Conservation (phyloP, 2,113 vertebrate species). For the Zapus hudsonius region DNA sequence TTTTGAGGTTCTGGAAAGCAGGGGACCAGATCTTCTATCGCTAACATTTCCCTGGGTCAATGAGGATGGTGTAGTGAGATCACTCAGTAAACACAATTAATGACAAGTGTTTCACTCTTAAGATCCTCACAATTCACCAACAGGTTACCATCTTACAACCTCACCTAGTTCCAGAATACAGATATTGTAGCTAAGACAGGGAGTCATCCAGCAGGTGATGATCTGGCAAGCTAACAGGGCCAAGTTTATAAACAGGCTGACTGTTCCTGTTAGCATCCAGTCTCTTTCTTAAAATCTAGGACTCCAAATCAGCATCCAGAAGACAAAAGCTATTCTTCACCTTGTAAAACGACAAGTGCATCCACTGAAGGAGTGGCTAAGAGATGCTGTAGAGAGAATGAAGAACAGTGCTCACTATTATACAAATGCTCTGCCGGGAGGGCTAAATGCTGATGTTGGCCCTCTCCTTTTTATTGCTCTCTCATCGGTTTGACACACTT, state of each 20-base stretch:
- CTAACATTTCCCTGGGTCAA: background rate
- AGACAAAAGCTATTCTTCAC: background rate
- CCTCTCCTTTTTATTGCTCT: background rate
- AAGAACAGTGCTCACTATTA: background rate
- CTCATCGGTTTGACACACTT: conserved; percentile 25
- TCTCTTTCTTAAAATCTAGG: conserved; percentile 33
- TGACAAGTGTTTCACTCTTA: conserved; percentile 29
- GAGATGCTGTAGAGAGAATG: background rate
- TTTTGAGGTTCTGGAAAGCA: background rate
- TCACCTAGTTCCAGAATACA: conserved; percentile 50
- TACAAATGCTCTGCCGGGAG: background rate
- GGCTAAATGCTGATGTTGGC: background rate
- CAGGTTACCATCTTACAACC: conserved; percentile 25
- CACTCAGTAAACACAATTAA: background rate
- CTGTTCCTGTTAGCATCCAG: background rate
- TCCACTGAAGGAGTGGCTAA: conserved; percentile 32
- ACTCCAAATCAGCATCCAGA: conserved; percentile 27
- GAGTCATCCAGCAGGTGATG: background rate
- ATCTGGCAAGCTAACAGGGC: background rate
- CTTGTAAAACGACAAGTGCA: conserved; percentile 20
- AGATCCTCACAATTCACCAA: conserved; percentile 36
- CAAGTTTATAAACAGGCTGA: conserved; percentile 15
- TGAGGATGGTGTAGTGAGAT: background rate
- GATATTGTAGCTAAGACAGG: background rate
- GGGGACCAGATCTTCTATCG: background rate